A percentile compares a stretch with the other conserved stretches of the same genome.
Conservation (phyloP, 1,140 invertebrate species). For the Anthonomus grandis region DNA sequence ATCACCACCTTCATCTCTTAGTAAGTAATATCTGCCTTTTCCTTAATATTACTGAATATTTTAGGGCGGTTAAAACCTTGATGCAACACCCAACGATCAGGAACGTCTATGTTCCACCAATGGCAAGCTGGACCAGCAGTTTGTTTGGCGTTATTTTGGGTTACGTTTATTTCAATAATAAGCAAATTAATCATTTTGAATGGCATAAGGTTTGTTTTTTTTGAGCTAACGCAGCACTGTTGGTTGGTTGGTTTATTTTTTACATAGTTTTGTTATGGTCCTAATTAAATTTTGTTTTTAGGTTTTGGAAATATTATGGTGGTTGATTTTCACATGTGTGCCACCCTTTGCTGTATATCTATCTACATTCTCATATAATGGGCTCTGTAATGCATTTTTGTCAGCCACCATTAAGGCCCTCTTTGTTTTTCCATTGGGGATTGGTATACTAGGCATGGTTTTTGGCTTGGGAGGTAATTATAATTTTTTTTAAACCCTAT, state of each 20-base stretch:
- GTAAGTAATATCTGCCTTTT: no score
- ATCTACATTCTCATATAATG: slow-evolving; percentile 1
- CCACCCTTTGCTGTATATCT: background rate
- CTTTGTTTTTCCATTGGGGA: slow-evolving; percentile 11
- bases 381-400: slow-evolving; percentile 6
- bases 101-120: background rate
- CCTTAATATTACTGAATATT: no score
- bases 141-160: slow-evolving; percentile 3
- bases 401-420: slow-evolving; percentile 16
- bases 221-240: background rate
- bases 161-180: slow-evolving; percentile 2
- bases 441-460: slow-evolving; percentile 24
- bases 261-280: no score
- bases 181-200: background rate
- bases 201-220: background rate
- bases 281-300: no score
- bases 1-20: no score
- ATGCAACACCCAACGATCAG: no score
- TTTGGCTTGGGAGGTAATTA: slow-evolving; percentile 20
- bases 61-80: no score
- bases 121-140: slow-evolving; percentile 14
- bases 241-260: no score
- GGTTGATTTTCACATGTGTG: background rate
- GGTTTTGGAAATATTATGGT: background rate
- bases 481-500: slow-evolving; percentile 10